Conservation (phyloP, 2,797 vertebrate genomes). For the Staurois parvus region DNA sequence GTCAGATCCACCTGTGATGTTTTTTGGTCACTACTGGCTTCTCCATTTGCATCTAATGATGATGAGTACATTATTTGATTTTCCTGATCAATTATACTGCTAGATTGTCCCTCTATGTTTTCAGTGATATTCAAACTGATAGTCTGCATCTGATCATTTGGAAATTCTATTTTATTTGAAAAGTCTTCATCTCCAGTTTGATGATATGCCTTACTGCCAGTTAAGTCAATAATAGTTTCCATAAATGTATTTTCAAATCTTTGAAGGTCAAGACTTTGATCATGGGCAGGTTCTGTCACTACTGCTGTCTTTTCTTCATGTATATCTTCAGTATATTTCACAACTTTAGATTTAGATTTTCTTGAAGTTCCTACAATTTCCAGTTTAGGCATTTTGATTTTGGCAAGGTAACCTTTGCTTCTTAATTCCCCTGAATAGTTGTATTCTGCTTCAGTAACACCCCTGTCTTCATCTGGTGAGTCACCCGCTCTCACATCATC, state of each 20-base stretch:
- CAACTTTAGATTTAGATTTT: neutral
- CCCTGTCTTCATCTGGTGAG: neutral
- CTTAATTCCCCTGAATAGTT: neutral
- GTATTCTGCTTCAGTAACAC: neutral
- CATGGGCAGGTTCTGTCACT: neutral
- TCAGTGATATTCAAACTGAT: neutral
- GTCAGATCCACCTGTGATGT: neutral
- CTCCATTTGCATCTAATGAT: neutral
- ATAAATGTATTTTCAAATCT: neutral
- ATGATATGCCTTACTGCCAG: neutral
- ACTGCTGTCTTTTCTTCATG: neutral
- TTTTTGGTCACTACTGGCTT: neutral
- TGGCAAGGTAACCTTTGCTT: neutral
- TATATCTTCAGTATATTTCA: neutral
- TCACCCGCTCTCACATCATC: neutral
- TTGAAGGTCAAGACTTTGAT: neutral
- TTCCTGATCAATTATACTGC: no score
- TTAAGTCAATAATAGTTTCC: neutral
- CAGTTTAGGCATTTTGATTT: constrained; percentile 31
- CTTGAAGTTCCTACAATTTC: neutral
- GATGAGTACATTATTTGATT: neutral
- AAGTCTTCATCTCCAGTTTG: neutral
- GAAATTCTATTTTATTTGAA: neutral
- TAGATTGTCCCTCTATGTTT: neutral
- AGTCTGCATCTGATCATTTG: neutral